Evolutionary conservation across 2,797 vertebrate species (phyloP).

Genomic region (Danio tinwini): DNA sequence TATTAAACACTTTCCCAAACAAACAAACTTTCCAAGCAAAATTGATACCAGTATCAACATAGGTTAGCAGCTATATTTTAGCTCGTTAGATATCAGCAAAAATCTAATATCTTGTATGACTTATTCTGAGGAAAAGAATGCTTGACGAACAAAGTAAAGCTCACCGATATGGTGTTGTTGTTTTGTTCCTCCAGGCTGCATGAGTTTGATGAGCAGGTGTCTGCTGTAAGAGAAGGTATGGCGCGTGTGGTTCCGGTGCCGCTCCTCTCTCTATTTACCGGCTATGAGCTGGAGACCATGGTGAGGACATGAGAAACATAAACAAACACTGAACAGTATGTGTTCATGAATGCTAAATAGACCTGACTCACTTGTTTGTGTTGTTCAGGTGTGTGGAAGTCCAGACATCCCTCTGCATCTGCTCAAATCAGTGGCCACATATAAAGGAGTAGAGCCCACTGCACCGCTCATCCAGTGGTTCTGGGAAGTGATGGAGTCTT

Average conservation of each 20-base stretch:
- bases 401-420: conserved; percentile 98
- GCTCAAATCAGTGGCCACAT: conserved; percentile 96
- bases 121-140: neutral
- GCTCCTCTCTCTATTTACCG: conserved; percentile 95
- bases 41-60: too few species aligned
- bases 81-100: too few species aligned
- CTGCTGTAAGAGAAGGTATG: conserved; percentile 97
- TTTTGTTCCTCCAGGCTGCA: conserved; percentile 83
- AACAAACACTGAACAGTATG: neutral
- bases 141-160: neutral
- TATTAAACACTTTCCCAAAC: too few species aligned
- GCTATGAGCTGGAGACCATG: conserved; percentile 98
- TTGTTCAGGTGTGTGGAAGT: conserved; percentile 92
- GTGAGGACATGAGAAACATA: conserved; percentile 68
- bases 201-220: conserved; percentile 98
- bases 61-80: too few species aligned
- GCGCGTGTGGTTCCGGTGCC: conserved; percentile 96
- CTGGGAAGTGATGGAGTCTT: conserved; percentile 99
- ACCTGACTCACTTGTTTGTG: neutral
- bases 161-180: neutral
- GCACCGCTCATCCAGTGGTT: conserved; percentile 97
- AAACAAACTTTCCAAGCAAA: too few species aligned
- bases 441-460: conserved; percentile 94
- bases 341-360: neutral
- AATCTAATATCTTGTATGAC: too few species aligned